These are phyloP conservation scores for Zygothrica quintamaculata DNA, from an alignment of 2,888 invertebrate species.

Conservation along the genomic window DNA sequence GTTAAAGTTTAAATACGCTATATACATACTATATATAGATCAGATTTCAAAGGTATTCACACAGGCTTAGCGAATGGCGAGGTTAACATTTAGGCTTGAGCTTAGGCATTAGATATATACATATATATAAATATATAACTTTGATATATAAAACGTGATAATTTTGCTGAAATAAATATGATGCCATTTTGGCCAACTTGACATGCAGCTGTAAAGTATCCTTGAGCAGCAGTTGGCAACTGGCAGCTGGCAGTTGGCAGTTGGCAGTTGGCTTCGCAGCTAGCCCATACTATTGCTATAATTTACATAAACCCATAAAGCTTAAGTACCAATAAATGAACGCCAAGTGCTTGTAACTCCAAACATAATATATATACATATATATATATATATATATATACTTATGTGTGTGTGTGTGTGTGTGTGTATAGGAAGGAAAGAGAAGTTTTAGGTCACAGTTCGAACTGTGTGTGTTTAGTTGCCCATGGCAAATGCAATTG, in stretches of 20 bases:
- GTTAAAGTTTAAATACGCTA: no score
- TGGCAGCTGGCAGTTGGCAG: slow-evolving; percentile 22
- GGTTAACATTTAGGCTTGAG: no score
- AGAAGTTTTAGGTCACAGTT: neutral
- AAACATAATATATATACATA: no score
- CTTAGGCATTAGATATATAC: neutral
- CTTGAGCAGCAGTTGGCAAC: slow-evolving; percentile 2
- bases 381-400: no score
- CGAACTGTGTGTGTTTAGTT: slow-evolving; percentile 59
- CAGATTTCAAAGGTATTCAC: no score
- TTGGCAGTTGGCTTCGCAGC: neutral
- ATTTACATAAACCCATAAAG: slow-evolving; percentile 75
- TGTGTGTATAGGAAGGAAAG: neutral
- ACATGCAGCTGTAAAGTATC: slow-evolving; percentile 18
- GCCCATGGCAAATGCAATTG: slow-evolving; percentile 80
- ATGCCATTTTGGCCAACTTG: slow-evolving; percentile 37
- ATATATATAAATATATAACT: slow-evolving; percentile 22
- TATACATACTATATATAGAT: no score
- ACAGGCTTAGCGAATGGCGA: no score
- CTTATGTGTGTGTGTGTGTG: no score
- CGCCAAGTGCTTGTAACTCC: slow-evolving; percentile 67
- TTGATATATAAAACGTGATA: slow-evolving; percentile 70
- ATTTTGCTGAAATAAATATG: slow-evolving; percentile 48
- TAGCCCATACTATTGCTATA: slow-evolving; percentile 40
- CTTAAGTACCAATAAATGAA: slow-evolving; percentile 70